phyloP scores from a whole-genome alignment of 2,113 vertebrate species.

The Axis porcinus region DNA sequence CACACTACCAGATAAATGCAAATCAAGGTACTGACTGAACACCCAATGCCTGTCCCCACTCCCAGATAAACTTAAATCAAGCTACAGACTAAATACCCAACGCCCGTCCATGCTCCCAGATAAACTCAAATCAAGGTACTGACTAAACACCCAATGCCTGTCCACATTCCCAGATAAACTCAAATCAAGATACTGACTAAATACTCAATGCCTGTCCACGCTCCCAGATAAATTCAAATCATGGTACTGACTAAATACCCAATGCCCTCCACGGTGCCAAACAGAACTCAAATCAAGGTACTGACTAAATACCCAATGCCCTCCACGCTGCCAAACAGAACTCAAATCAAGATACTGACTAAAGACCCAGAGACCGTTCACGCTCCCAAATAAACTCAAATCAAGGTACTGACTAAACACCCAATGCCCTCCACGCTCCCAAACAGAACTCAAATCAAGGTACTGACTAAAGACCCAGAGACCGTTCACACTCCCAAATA shows the following conservation, averaged over 20 bases:
- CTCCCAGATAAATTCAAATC: neutral
- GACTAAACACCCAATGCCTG: constrained; percentile 44
- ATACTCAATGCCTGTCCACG: neutral
- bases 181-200: neutral
- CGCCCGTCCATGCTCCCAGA: neutral
- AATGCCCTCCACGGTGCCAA: fast-evolving
- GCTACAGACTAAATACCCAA: neutral
- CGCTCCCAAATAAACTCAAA: neutral
- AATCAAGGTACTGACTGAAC: neutral
- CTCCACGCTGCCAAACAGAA: neutral
- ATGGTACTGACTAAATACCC: neutral
- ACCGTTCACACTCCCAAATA: neutral
- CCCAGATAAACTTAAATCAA: neutral
- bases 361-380: neutral
- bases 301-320: neutral
- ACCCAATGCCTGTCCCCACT: neutral
- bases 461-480: neutral
- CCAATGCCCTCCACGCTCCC: neutral
- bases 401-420: neutral
- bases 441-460: neutral
- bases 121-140: neutral
- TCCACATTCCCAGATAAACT: constrained; percentile 36
- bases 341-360: neutral
- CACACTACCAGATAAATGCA: constrained; percentile 38
- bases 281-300: neutral